Conservation (phyloP, 2,888 invertebrate species). For the Campopleginae sp. region DNA sequence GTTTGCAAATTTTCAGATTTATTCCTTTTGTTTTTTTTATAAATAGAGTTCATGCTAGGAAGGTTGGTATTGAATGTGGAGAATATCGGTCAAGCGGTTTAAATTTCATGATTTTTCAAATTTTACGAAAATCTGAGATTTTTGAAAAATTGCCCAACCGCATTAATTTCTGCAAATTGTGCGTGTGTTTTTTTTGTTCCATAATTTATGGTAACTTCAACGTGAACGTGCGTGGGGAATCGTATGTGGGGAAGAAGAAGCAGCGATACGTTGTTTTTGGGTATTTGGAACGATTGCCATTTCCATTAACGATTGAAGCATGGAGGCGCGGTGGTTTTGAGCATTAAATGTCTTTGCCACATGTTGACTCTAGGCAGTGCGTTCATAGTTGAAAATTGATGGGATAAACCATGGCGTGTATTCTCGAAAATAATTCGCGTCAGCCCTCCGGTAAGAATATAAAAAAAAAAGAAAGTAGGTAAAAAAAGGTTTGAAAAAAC, state of each 20-base stretch:
- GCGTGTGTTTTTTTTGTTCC: too few relatives aligned
- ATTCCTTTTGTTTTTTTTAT: too few relatives aligned
- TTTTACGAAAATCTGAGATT: too few relatives aligned
- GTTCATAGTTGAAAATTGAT: constrained; percentile 3
- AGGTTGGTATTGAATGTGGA: too few relatives aligned
- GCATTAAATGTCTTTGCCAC: constrained; percentile 3
- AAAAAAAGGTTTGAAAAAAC: neutral
- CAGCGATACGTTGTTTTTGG: neutral
- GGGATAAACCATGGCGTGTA: constrained; percentile 12
- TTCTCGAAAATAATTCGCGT: constrained; percentile 22
- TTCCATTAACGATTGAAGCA: neutral
- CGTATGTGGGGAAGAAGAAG: neutral
- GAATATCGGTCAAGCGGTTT: too few relatives aligned
- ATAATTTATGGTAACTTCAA: neutral
- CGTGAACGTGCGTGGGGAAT: too few relatives aligned
- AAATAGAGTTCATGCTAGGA: too few relatives aligned
- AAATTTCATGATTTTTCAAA: too few relatives aligned
- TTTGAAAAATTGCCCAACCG: too few relatives aligned
- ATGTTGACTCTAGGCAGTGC: neutral
- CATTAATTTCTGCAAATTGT: too few relatives aligned
- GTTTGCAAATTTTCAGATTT: too few relatives aligned
- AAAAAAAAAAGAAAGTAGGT: too few relatives aligned
- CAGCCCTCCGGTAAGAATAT: constrained; percentile 22
- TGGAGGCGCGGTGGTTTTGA: neutral
- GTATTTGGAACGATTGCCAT: neutral